A percentile compares a stretch with the other conserved stretches of the same genome.
Conservation (phyloP, 2,113 vertebrate species). For the Rhombomys opimus region DNA sequence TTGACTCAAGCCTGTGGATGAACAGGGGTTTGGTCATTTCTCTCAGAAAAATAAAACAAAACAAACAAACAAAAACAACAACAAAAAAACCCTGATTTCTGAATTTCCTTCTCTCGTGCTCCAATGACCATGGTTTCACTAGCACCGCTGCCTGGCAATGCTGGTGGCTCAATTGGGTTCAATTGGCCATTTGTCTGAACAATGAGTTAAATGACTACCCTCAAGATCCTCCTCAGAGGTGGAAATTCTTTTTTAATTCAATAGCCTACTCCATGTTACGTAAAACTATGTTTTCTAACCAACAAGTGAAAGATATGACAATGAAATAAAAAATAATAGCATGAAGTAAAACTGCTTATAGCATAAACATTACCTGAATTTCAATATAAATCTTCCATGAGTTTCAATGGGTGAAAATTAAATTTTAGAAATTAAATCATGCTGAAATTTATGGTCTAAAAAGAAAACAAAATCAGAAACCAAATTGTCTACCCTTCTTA, state of each 20-base stretch:
- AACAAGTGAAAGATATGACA: constrained; percentile 23
- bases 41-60: not conserved
- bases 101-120: not conserved
- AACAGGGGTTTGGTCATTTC: not conserved
- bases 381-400: not conserved
- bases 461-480: constrained; percentile 50
- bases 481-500: not conserved
- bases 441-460: not conserved
- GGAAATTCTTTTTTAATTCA: not conserved
- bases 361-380: not conserved
- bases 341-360: constrained; percentile 44
- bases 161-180: not conserved
- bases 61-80: no score
- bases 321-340: not conserved
- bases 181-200: constrained; percentile 27
- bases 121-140: not conserved
- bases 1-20: not conserved
- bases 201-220: not conserved
- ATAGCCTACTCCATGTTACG: not conserved
- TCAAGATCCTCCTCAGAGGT: not conserved
- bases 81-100: not conserved
- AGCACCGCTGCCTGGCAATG: not conserved
- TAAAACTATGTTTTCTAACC: not conserved
- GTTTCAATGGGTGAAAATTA: constrained; percentile 26
- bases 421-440: constrained; percentile 27